Evolutionary conservation across 2,797 vertebrate genomes (phyloP), one percentile per base, ranked within the genome.

Genomic region (Poecilia picta): DNA sequence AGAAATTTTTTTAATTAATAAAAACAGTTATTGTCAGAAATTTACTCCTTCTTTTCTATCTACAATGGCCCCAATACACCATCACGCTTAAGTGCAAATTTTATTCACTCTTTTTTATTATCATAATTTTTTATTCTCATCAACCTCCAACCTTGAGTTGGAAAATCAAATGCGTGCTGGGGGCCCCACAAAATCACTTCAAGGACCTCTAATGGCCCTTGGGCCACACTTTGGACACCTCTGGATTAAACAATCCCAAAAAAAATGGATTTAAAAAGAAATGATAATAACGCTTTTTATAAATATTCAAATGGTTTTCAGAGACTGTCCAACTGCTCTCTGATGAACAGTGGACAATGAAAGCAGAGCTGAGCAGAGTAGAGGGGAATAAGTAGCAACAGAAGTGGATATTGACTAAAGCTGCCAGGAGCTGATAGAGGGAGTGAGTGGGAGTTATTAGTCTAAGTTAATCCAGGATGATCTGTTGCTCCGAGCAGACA

Each of bases 381-480:
- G 78, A 70, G 82, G 33, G 25, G 28, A 33, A 23, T 25, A 33
- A 68, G 53, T 43, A 72, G 25, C 25, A 75, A 74, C 72, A 77
- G 73, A 79, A 73, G 12, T 53, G 25, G 43, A 78, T 83, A 88
- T 84, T 84, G 89, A 89, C 81, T 45, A 76, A 86, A 76, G 76
- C 85, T 76, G 81, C 79, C 76, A 3, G 25, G 46, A 85, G 75
- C 75, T 25, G 86, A 88, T 49, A 0, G 46, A 12, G 39, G 62
- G 73, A 74, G 43, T 41, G 72, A 41, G 31, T n/a, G 78, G 64
- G 70, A 80, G 82, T 74, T 86, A 85, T 88, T 88, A 85, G 85
- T 87, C 86, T 79, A 76, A 82, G 74, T 78, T 84, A 84, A 89
- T 80, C 72, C 76, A 18, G 73, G 78, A 85, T 88, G 83, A 87